Base-by-base conservation (phyloP, 2,113 vertebrate species). In the Haemorhous mexicanus region DNA sequence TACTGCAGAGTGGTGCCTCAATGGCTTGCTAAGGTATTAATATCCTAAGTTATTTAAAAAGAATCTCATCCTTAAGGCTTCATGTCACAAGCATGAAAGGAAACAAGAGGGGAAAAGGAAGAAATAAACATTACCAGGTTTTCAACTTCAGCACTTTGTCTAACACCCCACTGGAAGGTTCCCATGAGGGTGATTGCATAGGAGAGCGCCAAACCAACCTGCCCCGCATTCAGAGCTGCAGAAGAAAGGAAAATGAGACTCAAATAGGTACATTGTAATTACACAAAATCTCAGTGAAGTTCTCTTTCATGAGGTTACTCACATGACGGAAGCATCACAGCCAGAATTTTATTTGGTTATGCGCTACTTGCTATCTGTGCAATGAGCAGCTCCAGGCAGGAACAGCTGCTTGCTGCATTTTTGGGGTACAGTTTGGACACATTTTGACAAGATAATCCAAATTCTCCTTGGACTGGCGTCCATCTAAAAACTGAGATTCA, bases 161-260 rank as follows among this genome's bases (percentile, higher is more conserved):
- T 97, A 84, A 99, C 99, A 6, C 98, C 98, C 99, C 99, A 99
- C 97, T 99, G 99, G 97, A 99, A 99, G 89, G 98, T 99, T 82
- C 99, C 99, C 97, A 99, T 99, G 61, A 99, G 98, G 1, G 98
- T 99, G 72, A 99, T 96, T 24, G 99, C 98, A 6, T 99, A 99
- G 80, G 99, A 99, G 28, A 99, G 96, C 0, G 98, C 98, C 95
- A 99, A 93, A 61, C 99, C 99, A 63, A 99, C 99, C 78, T 98
- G 97, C 39, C 99, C 99, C 0, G 99, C 98, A 13, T 99, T 97
- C 95, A 99, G 59, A 72, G 97, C 99, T 99, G 94, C 18, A 53
- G 18, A 27, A 74, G 49, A 84, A 93, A 69, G 56, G 3, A 66
- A 55, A 84, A 89, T 39, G 43, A 56, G 35, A 83, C 84, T 56